Evolutionary conservation across 2,797 vertebrate species (phyloP).

Genomic region (Sarcophilus harrisii): DNA sequence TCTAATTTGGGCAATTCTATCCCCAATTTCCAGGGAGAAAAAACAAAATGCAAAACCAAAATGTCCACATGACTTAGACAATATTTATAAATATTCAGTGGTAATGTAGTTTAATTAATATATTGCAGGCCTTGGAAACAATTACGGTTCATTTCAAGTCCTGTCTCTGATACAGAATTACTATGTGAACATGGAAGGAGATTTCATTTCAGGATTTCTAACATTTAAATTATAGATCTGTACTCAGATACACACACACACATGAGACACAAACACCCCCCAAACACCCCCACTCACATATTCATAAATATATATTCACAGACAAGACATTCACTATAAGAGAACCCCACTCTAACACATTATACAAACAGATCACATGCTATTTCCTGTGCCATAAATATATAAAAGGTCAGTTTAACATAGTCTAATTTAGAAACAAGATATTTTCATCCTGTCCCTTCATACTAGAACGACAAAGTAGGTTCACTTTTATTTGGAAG

Average conservation of each 20-base stretch:
- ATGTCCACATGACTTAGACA: neutral
- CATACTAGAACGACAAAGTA: neutral
- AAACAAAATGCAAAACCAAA: neutral
- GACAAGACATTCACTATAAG: neutral
- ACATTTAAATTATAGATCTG: neutral
- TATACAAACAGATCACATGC: neutral
- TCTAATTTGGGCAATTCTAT: neutral
- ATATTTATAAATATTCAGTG: neutral
- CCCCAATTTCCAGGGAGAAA: neutral
- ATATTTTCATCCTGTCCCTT: neutral
- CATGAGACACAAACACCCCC: neutral
- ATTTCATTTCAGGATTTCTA: neutral
- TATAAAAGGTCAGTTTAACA: neutral
- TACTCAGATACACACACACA: neutral
- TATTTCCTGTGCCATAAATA: neutral
- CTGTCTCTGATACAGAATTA: neutral
- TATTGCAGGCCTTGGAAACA: neutral
- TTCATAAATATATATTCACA: neutral
- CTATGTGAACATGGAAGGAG: neutral
- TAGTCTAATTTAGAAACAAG: neutral
- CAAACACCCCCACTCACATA: neutral
- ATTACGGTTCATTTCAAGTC: neutral
- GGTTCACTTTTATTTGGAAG: neutral
- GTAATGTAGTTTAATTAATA: neutral
- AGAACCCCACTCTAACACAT: neutral